A percentile compares a stretch with the other conserved stretches of the same genome.
phyloP scores from a whole-genome alignment of 2,797 vertebrate species.

The Myripristis murdjan region DNA sequence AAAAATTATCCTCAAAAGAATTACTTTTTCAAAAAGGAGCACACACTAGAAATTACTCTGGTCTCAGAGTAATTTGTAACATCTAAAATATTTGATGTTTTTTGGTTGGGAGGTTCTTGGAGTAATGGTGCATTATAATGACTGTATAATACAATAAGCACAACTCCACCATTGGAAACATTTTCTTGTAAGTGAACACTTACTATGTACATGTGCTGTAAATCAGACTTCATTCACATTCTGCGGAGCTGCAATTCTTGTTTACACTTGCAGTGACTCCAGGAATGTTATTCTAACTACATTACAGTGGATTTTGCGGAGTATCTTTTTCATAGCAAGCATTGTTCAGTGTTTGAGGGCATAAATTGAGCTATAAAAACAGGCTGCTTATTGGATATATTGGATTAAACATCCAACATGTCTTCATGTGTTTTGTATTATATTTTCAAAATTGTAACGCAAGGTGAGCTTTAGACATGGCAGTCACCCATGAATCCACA shows the following conservation, averaged over 20 bases:
- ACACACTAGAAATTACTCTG: background rate
- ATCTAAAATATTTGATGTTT: conserved; percentile 5
- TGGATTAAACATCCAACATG: conserved; percentile 69
- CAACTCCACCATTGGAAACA: background rate
- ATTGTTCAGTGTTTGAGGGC: conserved; percentile 68
- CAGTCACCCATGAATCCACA: conserved; percentile 65
- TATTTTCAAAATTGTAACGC: conserved; percentile 50
- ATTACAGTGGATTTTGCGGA: conserved; percentile 46
- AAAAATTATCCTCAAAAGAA: background rate
- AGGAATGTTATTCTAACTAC: conserved; percentile 70
- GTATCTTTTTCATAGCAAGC: conserved; percentile 63
- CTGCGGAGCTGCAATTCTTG: conserved; percentile 58
- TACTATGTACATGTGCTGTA: conserved; percentile 48
- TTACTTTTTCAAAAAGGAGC: background rate
- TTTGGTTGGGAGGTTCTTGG: conserved; percentile 4
- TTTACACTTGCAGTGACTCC: conserved; percentile 62
- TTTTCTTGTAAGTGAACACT: background rate
- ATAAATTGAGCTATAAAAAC: conserved; percentile 75
- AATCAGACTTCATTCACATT: conserved; percentile 56
- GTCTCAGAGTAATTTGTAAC: conserved; percentile 17
- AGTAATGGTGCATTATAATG: background rate
- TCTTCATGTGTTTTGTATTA: conserved; percentile 74
- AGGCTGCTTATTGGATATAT: conserved; percentile 70
- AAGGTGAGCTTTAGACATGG: conserved; percentile 50
- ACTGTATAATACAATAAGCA: conserved; percentile 9